Percentiles rank a stretch among this genome's conserved stretches.
Conservation (phyloP, 2,888 invertebrate species). For the Cerceris ruficornis region DNA sequence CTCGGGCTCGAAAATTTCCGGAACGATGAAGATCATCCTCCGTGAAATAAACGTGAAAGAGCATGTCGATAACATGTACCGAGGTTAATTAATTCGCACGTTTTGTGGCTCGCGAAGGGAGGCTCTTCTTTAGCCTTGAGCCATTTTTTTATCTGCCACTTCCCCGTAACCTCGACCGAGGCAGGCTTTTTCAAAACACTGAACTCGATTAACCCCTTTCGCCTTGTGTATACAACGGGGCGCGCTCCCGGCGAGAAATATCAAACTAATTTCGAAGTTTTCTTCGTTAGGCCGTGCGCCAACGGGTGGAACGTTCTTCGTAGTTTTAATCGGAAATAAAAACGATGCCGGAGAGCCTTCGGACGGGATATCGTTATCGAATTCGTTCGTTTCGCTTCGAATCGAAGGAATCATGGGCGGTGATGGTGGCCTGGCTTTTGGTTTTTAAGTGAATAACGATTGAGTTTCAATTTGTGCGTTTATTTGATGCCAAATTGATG, state of each 20-base stretch:
- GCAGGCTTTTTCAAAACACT: slow-evolving; percentile 41
- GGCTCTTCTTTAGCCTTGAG: slow-evolving; percentile 31
- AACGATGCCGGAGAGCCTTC: slow-evolving; percentile 2
- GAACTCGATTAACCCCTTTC: slow-evolving; percentile 57
- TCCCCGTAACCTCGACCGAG: slow-evolving; percentile 8
- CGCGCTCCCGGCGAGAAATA: slow-evolving; percentile 47
- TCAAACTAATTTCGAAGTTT: slow-evolving; percentile 64
- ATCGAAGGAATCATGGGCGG: too few species aligned
- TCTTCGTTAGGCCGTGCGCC: slow-evolving; percentile 36
- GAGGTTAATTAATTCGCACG: slow-evolving; percentile 50
- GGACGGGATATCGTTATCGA: too few species aligned
- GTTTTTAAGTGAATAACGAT: too few species aligned
- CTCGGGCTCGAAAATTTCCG: slow-evolving; percentile 30
- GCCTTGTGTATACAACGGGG: slow-evolving; percentile 24
- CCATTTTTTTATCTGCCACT: slow-evolving; percentile 23
- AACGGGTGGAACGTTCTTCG: slow-evolving; percentile 54
- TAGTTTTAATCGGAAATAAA: slow-evolving; percentile 56
- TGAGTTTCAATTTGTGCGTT: too few species aligned
- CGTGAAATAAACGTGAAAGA: slow-evolving; percentile 43
- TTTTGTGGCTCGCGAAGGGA: slow-evolving; percentile 3
- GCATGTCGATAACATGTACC: slow-evolving; percentile 49
- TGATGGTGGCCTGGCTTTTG: too few species aligned
- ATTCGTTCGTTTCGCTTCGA: too few species aligned
- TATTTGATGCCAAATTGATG: too few species aligned
- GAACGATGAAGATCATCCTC: slow-evolving; percentile 30